Evolutionary conservation across 1,140 invertebrate genomes (phyloP), one percentile per base, ranked within the genome.

Genomic region (Pseudomyrmex flavicornis): DNA sequence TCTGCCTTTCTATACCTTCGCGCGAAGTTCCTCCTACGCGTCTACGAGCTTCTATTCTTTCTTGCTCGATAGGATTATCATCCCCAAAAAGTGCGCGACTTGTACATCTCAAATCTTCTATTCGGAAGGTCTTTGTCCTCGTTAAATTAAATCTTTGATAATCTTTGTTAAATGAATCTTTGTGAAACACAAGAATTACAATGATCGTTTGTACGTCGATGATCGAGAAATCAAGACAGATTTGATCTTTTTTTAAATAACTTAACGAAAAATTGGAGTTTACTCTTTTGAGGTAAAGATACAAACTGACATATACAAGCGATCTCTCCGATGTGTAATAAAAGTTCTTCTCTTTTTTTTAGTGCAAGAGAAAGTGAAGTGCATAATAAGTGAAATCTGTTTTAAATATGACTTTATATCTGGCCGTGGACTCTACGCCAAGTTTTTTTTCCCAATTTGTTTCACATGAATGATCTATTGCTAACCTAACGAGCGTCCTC

Each of bases 1-100:
- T 26, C 62, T 80, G 4, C 48, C 65, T 75, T 74, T 69, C 84
- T 74, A 26, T 26, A 62, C 12, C 35, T 70, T 9, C 62, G 68
- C 68, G 73, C 59, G 2, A 69, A 4, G 58, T 70, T 52, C 52
- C 66, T 79, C 76, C 44, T 61, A 59, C 54, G 68, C 15, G 50
- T 8, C n/a, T 59, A 20, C 61, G 48, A 75, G 52, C 44, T 20
- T 69, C 20, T 48, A 59, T 68, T 65, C 62, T 65, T 35, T n/a
- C 62, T 44, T 8, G 62, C 62, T 46, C 54, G 54, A 5, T 15
- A 12, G 54, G 22, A 61, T 80, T 80, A 80, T 20, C 35, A 79
- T 79, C 52, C 52, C 44, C 20, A 17, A 56, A 66, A 77, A 77
- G 13, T 20, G 17, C 13, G 35, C 44, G 68, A 59, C 12, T 70